Evolutionary conservation across 2,797 vertebrate species (phyloP).

Genomic region (Labeo calbasu): DNA sequence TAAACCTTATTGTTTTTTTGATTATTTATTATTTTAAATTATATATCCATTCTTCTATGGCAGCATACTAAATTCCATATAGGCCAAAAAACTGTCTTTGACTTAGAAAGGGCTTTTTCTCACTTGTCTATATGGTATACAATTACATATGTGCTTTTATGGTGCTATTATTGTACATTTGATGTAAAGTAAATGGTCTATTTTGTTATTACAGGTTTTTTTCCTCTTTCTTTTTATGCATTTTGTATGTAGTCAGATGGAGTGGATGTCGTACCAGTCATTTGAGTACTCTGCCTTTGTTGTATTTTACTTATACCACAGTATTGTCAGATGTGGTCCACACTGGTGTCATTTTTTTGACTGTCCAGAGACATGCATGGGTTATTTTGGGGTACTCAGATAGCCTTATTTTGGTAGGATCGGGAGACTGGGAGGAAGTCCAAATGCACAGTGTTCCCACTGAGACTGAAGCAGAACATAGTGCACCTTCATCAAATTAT

Average conservation of each 20-base stretch:
- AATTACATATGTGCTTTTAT: not conserved
- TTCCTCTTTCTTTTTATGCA: not conserved
- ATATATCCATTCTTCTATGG: not conserved
- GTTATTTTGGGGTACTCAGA: not conserved
- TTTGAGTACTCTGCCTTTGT: not conserved
- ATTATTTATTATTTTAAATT: not conserved
- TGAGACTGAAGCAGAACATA: constrained; percentile 45
- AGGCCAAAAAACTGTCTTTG: not conserved
- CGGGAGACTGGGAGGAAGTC: constrained; percentile 44
- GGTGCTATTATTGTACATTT: not conserved
- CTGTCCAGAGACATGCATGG: not conserved
- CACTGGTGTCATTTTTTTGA: not conserved
- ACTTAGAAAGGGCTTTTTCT: not conserved
- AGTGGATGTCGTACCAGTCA: not conserved
- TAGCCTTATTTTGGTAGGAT: constrained; percentile 24
- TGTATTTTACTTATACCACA: not conserved
- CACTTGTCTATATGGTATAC: not conserved
- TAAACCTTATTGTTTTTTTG: too few species aligned
- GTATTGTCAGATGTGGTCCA: not conserved
- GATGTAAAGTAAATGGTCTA: not conserved
- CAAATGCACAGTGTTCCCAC: constrained; percentile 45
- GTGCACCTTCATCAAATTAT: constrained; percentile 20
- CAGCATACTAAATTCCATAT: not conserved
- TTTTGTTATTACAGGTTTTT: constrained; percentile 1
- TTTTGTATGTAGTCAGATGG: not conserved